Evolutionary conservation across 2,888 invertebrate species (phyloP), one percentile per base, ranked within the genome.

Genomic region (Aethes cnicana): DNA sequence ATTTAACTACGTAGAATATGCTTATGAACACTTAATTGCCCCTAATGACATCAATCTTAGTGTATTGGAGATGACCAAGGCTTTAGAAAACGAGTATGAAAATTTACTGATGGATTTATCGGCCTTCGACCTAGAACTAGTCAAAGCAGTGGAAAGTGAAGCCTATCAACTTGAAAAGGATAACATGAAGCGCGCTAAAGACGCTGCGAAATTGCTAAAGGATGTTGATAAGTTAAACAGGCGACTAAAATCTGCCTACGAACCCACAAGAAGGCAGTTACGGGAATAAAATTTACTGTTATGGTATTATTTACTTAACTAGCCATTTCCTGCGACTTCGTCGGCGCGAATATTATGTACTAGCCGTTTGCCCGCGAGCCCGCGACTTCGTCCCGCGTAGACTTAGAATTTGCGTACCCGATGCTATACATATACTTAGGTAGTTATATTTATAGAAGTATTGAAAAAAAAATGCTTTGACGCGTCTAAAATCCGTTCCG

Each of bases 1-100:
- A 53, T 89, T 90, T 53, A 92, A 92, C 21, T 92, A 92, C 61
- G 90, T 94, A 2, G 92, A 94, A 72, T 93, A 93, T 65, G 86
- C 93, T 0, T 94, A 92, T 67, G 93, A 93, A 70, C 83, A 89
- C 23, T 79, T 93, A 14, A 85, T 94, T 23, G 91, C 91, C 1
- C 83, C 91, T 0, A 93, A 93, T 64, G 92, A 93, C 56, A 91
- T 91, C 0, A 91, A 92, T 60, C 74, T 92, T 6, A 89, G 85
- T 55, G 83, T 90, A 41, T 82, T 90, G 53, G 88, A 92, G 4
- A 93, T 94, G 93, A 91, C 92, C 78, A 76, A 83, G 50, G 85
- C 88, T 14, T 83, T 94, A 39, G 94, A 94, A 72, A 79, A 59
- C 30, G 89, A 89, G 65, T 89, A 84, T 48, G 81, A 88, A 49